phyloP scores from a whole-genome alignment of 64 coral and sea anemone species.

The Actinia equina region DNA sequence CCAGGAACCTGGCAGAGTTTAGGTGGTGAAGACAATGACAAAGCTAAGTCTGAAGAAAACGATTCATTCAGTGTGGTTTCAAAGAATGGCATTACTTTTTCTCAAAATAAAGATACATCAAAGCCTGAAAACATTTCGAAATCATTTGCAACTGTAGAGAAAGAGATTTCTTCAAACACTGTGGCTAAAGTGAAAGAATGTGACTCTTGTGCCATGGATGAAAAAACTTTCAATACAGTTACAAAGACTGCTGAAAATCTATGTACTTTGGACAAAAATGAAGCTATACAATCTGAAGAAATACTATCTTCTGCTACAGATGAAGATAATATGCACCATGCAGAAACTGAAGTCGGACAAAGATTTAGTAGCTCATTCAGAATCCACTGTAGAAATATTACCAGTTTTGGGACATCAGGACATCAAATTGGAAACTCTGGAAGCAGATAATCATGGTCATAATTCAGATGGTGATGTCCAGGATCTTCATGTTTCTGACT shows the following conservation, averaged over 20 bases:
- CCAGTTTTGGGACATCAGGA: neutral
- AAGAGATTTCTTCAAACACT: neutral
- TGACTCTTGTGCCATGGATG: too few species aligned
- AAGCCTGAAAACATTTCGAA: neutral
- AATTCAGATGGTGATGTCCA: neutral
- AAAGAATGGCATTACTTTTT: neutral
- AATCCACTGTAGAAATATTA: neutral
- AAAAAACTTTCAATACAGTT: too few species aligned
- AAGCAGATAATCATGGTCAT: neutral
- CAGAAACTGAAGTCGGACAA: neutral
- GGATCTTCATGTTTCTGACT: neutral
- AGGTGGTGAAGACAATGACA: neutral
- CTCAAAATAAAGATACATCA: neutral
- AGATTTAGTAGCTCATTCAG: neutral
- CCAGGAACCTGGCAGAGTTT: slow-evolving; percentile 54
- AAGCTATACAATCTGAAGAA: neutral
- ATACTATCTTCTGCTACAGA: neutral
- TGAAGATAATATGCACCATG: neutral
- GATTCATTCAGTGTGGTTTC: too few species aligned
- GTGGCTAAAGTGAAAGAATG: too few species aligned
- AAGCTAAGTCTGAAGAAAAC: neutral
- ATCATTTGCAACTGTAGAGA: neutral
- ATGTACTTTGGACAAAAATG: neutral
- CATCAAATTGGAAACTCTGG: neutral
- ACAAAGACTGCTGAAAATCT: too few species aligned